Conservation (phyloP, 2,797 vertebrate species). For the Acridotheres tristis region DNA sequence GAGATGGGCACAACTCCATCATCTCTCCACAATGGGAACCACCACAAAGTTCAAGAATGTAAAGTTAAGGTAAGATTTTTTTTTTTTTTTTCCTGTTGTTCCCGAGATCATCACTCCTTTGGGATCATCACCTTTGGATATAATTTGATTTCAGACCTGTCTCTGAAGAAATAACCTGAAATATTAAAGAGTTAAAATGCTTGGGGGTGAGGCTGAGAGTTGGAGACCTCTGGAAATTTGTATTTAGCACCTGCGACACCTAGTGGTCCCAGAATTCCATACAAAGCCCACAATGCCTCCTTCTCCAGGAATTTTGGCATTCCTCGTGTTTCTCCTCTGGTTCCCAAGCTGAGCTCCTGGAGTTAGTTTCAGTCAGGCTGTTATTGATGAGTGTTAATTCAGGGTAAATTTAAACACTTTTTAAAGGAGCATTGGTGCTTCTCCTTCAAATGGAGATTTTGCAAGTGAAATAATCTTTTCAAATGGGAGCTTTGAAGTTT, state of each 20-base stretch:
- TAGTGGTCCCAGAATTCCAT: slow-evolving; percentile 27
- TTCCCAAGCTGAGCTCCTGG: not conserved
- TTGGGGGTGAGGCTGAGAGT: not conserved
- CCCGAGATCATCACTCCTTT: accelerated
- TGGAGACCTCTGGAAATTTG: not conserved
- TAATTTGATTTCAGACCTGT: accelerated
- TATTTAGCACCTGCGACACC: slow-evolving; percentile 63
- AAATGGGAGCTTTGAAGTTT: not conserved
- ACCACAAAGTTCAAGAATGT: slow-evolving; percentile 85
- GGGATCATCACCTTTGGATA: accelerated
- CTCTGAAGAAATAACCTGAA: not conserved
- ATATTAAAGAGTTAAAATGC: not conserved
- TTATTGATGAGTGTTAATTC: not conserved
- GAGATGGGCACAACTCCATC: slow-evolving; percentile 78
- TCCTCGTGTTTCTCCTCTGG: accelerated
- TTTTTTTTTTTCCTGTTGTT: not conserved
- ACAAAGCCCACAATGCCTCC: accelerated
- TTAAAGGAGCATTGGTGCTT: not conserved
- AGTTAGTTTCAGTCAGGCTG: not conserved
- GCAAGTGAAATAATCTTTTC: not conserved
- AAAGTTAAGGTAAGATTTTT: slow-evolving; percentile 84
- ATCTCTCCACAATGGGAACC: slow-evolving; percentile 83
- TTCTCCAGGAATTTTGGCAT: not conserved
- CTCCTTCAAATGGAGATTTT: not conserved
- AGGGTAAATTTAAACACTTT: not conserved